A percentile compares a stretch with the other conserved stretches of the same genome.
phyloP scores from a whole-genome alignment of 2,888 invertebrate genomes.

The Callosobruchus maculatus region DNA sequence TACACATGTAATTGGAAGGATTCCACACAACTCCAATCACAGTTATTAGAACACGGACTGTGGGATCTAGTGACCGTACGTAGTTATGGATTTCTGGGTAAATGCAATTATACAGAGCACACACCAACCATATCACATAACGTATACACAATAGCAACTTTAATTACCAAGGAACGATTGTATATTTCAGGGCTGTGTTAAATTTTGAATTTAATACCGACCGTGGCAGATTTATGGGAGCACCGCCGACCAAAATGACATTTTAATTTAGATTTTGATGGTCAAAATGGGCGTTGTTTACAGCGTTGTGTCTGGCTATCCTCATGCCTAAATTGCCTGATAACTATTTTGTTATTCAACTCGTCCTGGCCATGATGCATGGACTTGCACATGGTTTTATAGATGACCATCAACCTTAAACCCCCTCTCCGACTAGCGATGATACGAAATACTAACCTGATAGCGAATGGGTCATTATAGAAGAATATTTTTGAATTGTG shows the following conservation, averaged over 20 bases:
- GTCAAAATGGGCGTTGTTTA: neutral
- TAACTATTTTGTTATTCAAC: neutral
- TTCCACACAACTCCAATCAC: no score
- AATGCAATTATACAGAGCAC: neutral
- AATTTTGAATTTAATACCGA: neutral
- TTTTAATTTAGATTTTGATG: neutral
- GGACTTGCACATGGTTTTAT: no score
- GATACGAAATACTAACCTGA: no score
- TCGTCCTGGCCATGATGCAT: no score
- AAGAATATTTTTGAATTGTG: no score
- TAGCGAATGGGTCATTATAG: no score
- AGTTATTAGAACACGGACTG: neutral
- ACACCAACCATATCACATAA: neutral
- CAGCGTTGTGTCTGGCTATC: neutral
- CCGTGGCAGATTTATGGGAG: neutral
- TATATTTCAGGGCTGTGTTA: neutral
- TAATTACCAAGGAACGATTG: neutral
- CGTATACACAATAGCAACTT: neutral
- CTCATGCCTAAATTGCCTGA: neutral
- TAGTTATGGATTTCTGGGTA: neutral
- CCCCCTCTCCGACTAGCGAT: no score
- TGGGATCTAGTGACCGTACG: neutral
- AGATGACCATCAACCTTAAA: no score
- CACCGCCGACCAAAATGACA: neutral
- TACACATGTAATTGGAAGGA: no score